These are phyloP conservation scores for Tachuris rubrigastra DNA, from an alignment of 2,113 vertebrate genomes.

Conservation along the genomic window DNA sequence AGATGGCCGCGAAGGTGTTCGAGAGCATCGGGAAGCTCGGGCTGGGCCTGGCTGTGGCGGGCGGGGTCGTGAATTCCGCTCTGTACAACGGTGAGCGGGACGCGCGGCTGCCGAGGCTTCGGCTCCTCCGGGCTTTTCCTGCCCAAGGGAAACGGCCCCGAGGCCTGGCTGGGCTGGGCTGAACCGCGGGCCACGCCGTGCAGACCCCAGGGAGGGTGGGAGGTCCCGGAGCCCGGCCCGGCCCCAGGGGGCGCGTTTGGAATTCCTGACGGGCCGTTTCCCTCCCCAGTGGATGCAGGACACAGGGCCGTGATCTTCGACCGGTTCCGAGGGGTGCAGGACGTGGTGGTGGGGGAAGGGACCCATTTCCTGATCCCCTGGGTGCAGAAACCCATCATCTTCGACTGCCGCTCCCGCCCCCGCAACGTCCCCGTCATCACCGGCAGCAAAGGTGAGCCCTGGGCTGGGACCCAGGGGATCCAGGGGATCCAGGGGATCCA, in stretches of 20 bases:
- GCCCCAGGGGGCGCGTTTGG: too few species aligned
- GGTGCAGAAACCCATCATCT: conserved; percentile 96
- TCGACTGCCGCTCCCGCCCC: conserved; percentile 94
- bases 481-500: too few species aligned
- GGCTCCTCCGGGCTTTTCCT: neutral
- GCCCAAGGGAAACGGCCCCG: accelerated
- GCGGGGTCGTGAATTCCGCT: conserved; percentile 92
- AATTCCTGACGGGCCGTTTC: neutral
- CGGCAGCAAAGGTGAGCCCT: conserved; percentile 90
- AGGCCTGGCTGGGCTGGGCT: accelerated
- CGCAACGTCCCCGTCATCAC: conserved; percentile 96
- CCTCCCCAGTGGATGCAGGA: conserved; percentile 87
- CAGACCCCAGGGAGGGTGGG: too few species aligned
- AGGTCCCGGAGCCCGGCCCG: neutral
- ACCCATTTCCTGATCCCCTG: conserved; percentile 97
- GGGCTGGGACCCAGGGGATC: too few species aligned
- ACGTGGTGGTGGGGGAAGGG: conserved; percentile 87
- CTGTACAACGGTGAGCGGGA: conserved; percentile 87
- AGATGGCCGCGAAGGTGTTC: conserved; percentile 86
- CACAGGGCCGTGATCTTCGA: conserved; percentile 96
- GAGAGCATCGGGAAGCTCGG: conserved; percentile 94
- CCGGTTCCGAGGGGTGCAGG: conserved; percentile 90
- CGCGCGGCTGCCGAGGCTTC: accelerated
- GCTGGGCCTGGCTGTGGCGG: conserved; percentile 87
- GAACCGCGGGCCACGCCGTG: too few species aligned